Percentiles rank a stretch among this genome's conserved stretches.
Evolutionary conservation across 2,888 invertebrate species (phyloP).

Genomic region (Byasa hedistus): DNA sequence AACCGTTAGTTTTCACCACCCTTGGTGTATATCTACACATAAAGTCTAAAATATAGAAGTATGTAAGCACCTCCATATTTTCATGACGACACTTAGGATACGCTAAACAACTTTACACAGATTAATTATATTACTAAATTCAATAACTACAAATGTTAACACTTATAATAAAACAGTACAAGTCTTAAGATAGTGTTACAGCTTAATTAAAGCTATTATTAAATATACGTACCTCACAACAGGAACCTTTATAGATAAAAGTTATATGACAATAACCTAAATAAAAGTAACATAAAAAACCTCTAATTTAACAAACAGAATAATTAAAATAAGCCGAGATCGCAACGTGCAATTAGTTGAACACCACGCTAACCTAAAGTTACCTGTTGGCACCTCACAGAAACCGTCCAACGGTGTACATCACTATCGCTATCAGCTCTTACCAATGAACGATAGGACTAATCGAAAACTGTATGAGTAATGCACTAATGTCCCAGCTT

Average conservation of each 20-base stretch:
- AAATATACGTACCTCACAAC: not conserved
- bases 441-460: constrained; percentile 23
- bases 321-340: not conserved
- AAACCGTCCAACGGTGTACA: constrained; percentile 7
- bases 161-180: too few species aligned
- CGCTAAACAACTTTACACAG: too few species aligned
- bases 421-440: constrained; percentile 24
- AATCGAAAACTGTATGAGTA: constrained; percentile 18
- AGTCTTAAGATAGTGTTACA: too few species aligned
- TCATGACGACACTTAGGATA: too few species aligned
- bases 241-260: not conserved
- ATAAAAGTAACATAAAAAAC: not conserved
- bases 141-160: too few species aligned
- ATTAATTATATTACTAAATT: too few species aligned
- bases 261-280: not conserved
- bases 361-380: constrained; percentile 13
- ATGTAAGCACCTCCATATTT: too few species aligned
- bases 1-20: too few species aligned
- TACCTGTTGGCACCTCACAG: constrained; percentile 2
- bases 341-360: not conserved
- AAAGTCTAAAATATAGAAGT: too few species aligned
- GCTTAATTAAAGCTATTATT: not conserved
- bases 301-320: not conserved
- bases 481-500: constrained; percentile 15
- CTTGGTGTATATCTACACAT: too few species aligned